Evolutionary conservation across 2,888 invertebrate genomes (phyloP), one percentile per base, ranked within the genome.

Genomic region (Plemyria rubiginata): DNA sequence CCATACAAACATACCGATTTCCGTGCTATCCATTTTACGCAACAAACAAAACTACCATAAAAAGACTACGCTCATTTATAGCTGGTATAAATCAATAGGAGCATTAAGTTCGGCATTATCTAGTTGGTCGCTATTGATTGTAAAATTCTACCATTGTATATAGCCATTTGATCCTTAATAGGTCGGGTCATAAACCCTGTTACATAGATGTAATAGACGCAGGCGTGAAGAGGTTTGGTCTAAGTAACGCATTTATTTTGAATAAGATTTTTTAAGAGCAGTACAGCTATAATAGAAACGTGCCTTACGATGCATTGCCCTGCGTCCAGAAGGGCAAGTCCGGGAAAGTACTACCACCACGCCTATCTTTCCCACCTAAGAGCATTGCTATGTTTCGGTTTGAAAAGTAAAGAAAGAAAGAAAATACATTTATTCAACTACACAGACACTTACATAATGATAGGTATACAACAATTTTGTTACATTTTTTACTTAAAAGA

Each of bases 111-210:
- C 57, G 58, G 64, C 56, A 68, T 70, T 72, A 73, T 69, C 72
- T 73, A 68, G 70, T 72, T 70, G 73, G 70, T 61, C 62, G 67
- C 69, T 70, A 63, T 71, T 71, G 73, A 73, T 74, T 74, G 74
- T 72, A 70, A 75, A 74, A 73, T 70, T 71, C 68, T 55, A 63
- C 65, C 72, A 69, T 72, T 72, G 70, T 75, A 71, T 74, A 73
- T 70, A 71, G 71, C 72, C 70, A 77, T 76, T 76, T 75, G 74
- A 77, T 79, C 76, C 76, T 77, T 79, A 79, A 80, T 78, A 77
- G 76, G 72, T 67, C 58, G 68, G 71, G 58, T 80, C 78, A 74
- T 81, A 81, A 82, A 82, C 81, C 80, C 73, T 75, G 78, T 79
- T 82, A 79, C 76, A 75, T 71, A 70, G 77, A 68, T 70, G 75